Percentiles rank a stretch among this genome's conserved stretches.
These are phyloP conservation scores for Cheilosia grossa DNA, from an alignment of 2,888 invertebrate species.

Conservation along the genomic window DNA sequence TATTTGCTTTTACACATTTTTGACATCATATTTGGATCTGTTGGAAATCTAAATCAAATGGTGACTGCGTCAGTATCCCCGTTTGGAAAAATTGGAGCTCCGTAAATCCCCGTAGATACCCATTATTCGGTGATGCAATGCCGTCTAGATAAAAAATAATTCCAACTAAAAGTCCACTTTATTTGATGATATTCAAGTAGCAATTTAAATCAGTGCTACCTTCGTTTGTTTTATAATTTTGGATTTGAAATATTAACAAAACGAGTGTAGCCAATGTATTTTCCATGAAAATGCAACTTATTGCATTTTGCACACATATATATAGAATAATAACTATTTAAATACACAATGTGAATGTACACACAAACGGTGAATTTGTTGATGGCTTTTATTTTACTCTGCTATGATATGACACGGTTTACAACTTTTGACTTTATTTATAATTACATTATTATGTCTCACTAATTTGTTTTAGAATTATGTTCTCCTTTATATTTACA, in stretches of 20 bases:
- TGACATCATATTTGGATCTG: too few species aligned
- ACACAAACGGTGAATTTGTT: conserved; percentile 30
- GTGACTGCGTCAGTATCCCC: too few species aligned
- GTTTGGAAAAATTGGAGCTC: too few species aligned
- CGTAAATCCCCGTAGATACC: too few species aligned
- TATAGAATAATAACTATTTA: conserved; percentile 41
- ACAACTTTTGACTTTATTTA: conserved; percentile 30
- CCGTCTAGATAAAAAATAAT: not conserved
- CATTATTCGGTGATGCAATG: not conserved
- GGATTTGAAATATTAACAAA: conserved; percentile 24
- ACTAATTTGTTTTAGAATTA: conserved; percentile 12
- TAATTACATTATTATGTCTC: conserved; percentile 40
- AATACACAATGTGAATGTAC: conserved; percentile 51
- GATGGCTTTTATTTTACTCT: conserved; percentile 5
- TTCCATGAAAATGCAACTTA: conserved; percentile 32
- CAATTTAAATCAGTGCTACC: conserved; percentile 7
- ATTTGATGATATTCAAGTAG: conserved; percentile 20
- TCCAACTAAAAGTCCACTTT: conserved; percentile 21
- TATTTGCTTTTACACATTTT: too few species aligned
- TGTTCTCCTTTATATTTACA: conserved; percentile 59
- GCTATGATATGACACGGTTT: conserved; percentile 51
- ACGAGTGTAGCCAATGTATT: not conserved
- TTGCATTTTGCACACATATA: conserved; percentile 4
- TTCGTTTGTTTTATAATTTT: conserved; percentile 1
- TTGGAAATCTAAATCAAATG: too few species aligned